Percentiles rank a stretch among this genome's conserved stretches.
Conservation (phyloP, 2,888 invertebrate species). For the Ichneumoninae sp. region DNA sequence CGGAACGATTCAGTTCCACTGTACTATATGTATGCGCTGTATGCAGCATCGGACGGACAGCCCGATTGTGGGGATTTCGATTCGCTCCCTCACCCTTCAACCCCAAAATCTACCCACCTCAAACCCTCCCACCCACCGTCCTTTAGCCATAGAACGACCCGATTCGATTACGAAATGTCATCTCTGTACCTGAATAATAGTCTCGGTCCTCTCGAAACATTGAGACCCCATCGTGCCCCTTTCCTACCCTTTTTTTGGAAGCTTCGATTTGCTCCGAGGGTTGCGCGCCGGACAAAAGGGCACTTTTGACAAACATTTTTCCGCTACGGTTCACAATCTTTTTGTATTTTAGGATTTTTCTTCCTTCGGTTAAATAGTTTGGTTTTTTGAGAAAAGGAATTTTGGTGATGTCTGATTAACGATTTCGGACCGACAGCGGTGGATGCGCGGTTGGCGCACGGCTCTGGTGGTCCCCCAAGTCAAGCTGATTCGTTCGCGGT, state of each 20-base stretch:
- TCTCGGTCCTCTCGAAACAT: conserved; percentile 15
- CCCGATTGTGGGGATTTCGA: conserved; percentile 61
- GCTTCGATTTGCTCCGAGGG: not conserved
- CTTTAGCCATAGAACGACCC: conserved; percentile 64
- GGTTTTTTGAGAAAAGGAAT: too few species aligned
- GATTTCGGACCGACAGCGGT: too few species aligned
- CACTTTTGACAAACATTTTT: too few species aligned
- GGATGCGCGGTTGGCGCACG: too few species aligned
- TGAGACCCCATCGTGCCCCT: not conserved
- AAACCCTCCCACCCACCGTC: not conserved
- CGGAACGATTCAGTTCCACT: conserved; percentile 30
- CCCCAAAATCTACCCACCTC: not conserved
- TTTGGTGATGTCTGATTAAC: too few species aligned
- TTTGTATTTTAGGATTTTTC: too few species aligned
- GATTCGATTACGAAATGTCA: conserved; percentile 81
- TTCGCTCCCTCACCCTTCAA: conserved; percentile 40
- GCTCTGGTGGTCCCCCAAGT: too few species aligned
- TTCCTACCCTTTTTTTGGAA: not conserved
- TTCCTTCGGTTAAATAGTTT: too few species aligned
- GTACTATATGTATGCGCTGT: conserved; percentile 21
- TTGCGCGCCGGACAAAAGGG: too few species aligned
- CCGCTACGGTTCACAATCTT: too few species aligned
- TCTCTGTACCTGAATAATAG: conserved; percentile 60
- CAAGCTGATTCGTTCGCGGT: too few species aligned
- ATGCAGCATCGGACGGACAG: conserved; percentile 69